These are phyloP conservation scores for Muscicapa comitata DNA, from an alignment of 2,797 vertebrate genomes.

Conservation along the genomic window DNA sequence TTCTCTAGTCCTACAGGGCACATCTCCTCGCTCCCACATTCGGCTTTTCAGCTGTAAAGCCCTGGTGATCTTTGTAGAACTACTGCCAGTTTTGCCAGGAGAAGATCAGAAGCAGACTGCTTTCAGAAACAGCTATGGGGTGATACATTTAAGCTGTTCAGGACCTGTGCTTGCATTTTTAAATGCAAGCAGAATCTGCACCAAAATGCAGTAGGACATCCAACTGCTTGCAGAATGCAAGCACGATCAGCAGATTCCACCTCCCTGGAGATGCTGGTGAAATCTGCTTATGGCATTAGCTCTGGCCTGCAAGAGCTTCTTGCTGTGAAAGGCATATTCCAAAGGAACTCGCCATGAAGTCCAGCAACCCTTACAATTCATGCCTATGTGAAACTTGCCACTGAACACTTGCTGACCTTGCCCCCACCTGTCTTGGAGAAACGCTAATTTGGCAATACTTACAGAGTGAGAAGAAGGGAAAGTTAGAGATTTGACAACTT, in stretches of 20 bases:
- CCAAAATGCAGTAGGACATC: background rate
- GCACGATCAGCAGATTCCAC: background rate
- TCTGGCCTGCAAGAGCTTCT: constrained; percentile 6
- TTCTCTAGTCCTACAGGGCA: background rate
- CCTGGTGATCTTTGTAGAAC: background rate
- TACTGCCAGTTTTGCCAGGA: constrained; percentile 24
- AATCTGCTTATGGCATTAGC: constrained; percentile 9
- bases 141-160: background rate
- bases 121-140: background rate
- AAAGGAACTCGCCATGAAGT: background rate
- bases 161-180: background rate
- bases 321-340: constrained; percentile 17
- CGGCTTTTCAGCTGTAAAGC: background rate
- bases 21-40: background rate
- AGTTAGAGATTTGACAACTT: background rate
- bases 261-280: background rate
- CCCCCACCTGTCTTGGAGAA: background rate
- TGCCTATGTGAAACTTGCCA: background rate
- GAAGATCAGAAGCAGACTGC: background rate
- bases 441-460: constrained; percentile 34
- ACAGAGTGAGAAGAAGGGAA: background rate
- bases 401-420: background rate
- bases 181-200: constrained; percentile 18
- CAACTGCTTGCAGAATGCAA: background rate
- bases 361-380: background rate